phyloP scores from a whole-genome alignment of 2,888 invertebrate genomes.

The Eristalinus aeneus region DNA sequence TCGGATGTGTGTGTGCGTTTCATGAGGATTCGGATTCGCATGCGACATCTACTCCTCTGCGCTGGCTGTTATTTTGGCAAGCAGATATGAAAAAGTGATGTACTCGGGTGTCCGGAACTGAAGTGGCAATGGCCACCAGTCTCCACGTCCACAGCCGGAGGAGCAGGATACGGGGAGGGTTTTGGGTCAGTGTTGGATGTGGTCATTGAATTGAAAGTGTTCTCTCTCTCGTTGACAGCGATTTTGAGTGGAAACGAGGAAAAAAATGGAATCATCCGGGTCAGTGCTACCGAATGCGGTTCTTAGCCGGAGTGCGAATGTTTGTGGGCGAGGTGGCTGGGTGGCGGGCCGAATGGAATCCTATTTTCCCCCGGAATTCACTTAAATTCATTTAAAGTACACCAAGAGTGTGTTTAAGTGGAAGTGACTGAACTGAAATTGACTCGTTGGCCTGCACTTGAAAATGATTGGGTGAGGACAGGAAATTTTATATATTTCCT shows the following conservation, averaged over 20 bases:
- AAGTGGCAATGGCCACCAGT: background rate
- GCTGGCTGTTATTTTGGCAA: background rate
- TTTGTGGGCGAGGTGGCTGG: background rate
- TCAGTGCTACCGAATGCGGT: conserved; percentile 36
- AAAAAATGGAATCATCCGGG: conserved; percentile 37
- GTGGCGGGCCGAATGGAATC: background rate
- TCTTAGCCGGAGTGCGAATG: background rate
- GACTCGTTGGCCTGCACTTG: background rate
- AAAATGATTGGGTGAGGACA: background rate
- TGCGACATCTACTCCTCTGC: background rate
- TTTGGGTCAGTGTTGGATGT: conserved; percentile 31
- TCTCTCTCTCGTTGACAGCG: conserved; percentile 51
- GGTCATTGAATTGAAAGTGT: conserved; percentile 60
- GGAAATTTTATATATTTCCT: background rate
- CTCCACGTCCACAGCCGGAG: background rate
- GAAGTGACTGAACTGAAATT: background rate
- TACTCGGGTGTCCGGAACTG: background rate
- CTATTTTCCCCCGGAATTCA: conserved; percentile 1
- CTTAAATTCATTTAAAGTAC: conserved; percentile 30
- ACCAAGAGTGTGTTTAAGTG: conserved; percentile 8
- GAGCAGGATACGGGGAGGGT: background rate
- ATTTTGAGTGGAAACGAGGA: conserved; percentile 39
- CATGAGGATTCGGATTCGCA: conserved; percentile 8
- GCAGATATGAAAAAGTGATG: background rate
- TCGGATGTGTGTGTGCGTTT: background rate